Conservation (phyloP, 2,888 invertebrate genomes). For the Baccha elongata region DNA sequence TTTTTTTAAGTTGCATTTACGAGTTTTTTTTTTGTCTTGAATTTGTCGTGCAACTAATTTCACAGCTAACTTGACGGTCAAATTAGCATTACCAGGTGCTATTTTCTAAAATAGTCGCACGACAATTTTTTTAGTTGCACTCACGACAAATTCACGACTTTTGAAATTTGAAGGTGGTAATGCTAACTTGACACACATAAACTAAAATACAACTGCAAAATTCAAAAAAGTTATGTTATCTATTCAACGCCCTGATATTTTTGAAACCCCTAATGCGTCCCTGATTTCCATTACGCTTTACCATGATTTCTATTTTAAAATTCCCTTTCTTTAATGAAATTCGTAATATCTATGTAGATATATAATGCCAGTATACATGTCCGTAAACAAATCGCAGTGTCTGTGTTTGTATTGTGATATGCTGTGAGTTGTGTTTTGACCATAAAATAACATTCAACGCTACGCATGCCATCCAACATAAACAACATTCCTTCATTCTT, state of each 20-base stretch:
- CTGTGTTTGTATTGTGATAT: constrained; percentile 19
- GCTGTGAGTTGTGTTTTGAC: constrained; percentile 43
- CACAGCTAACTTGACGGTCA: too few species aligned
- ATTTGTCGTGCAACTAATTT: too few species aligned
- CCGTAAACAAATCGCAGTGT: constrained; percentile 24
- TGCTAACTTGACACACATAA: too few species aligned
- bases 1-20: too few species aligned
- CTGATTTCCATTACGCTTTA: constrained; percentile 31
- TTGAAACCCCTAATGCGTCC: background rate
- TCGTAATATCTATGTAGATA: constrained; percentile 31
- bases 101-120: too few species aligned
- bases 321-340: constrained; percentile 11
- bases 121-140: too few species aligned
- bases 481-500: constrained; percentile 55
- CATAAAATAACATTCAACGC: constrained; percentile 67
- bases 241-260: background rate
- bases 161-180: too few species aligned
- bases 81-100: too few species aligned
- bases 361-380: background rate
- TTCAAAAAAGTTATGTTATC: too few species aligned
- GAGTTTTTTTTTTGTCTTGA: too few species aligned
- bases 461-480: constrained; percentile 57
- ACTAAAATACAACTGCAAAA: too few species aligned
- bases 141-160: too few species aligned
- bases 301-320: constrained; percentile 46